Percentiles rank a stretch among this genome's conserved stretches.
phyloP scores from a whole-genome alignment of 2,113 vertebrate species.

The Hoplias malabaricus region DNA sequence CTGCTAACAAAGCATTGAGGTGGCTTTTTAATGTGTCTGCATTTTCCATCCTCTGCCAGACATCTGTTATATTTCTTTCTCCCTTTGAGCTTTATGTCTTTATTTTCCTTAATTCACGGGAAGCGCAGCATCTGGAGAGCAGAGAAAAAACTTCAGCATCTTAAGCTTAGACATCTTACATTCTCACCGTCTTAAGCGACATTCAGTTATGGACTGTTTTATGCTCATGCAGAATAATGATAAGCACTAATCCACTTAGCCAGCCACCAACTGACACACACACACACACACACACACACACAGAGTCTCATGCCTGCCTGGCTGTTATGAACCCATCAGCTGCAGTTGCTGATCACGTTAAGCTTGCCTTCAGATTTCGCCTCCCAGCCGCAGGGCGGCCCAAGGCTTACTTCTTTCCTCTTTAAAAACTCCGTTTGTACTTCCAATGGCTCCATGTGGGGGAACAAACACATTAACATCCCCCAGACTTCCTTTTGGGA shows the following conservation, averaged over 20 bases:
- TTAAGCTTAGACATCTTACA: neutral
- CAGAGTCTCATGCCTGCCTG: neutral
- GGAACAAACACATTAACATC: conserved; percentile 48
- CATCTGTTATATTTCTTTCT: neutral
- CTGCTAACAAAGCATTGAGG: neutral
- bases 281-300: conserved; percentile 12
- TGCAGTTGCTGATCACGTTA: conserved; percentile 37
- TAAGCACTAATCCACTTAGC: conserved; percentile 32
- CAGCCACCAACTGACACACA: neutral
- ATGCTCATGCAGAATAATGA: conserved; percentile 27
- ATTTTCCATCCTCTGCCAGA: neutral
- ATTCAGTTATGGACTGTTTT: neutral
- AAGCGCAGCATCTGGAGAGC: neutral
- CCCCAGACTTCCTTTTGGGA: conserved; percentile 51
- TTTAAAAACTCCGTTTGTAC: conserved; percentile 46
- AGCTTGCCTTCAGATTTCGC: conserved; percentile 38
- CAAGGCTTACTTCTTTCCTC: conserved; percentile 36
- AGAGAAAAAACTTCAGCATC: conserved; percentile 5
- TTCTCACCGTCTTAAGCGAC: neutral
- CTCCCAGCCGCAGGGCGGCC: conserved; percentile 35
- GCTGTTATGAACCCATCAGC: conserved; percentile 30
- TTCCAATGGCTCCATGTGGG: conserved; percentile 44
- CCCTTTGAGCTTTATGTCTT: neutral
- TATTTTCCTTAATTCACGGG: no score
- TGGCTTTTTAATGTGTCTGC: neutral